A percentile compares a stretch with the other conserved stretches of the same genome.
Evolutionary conservation across 2,797 vertebrate species (phyloP).

Genomic region (Poeciliopsis turneri): DNA sequence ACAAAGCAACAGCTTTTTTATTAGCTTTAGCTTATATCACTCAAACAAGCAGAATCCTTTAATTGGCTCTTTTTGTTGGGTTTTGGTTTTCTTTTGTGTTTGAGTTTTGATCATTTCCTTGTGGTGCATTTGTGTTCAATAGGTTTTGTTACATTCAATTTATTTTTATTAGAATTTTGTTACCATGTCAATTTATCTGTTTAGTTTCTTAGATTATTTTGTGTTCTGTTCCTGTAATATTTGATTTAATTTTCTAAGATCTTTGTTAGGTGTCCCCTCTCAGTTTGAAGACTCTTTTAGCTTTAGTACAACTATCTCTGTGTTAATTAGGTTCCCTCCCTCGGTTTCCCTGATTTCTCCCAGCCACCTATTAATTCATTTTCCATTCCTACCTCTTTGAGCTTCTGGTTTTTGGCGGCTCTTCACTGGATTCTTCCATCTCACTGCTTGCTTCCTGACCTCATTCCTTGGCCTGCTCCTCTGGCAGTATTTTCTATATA

Average conservation of each 20-base stretch:
- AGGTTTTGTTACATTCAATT: not conserved
- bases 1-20: not conserved
- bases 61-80: not conserved
- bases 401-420: not conserved
- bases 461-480: not conserved
- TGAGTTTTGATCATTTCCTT: not conserved
- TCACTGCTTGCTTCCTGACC: not conserved
- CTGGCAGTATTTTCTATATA: not conserved
- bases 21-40: not conserved
- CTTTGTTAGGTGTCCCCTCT: not conserved
- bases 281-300: no score
- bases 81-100: not conserved
- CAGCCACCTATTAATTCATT: not conserved
- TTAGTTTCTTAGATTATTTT: not conserved
- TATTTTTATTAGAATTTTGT: not conserved
- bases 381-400: not conserved
- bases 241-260: not conserved
- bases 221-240: not conserved
- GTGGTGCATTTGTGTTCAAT: not conserved
- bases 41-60: not conserved
- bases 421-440: not conserved
- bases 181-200: not conserved
- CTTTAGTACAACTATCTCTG: no score
- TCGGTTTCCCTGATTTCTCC: not conserved
- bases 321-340: not conserved